A percentile compares a stretch with the other conserved stretches of the same genome.
Evolutionary conservation across 2,113 vertebrate species (phyloP).

Genomic region (Tenrec ecaudatus): DNA sequence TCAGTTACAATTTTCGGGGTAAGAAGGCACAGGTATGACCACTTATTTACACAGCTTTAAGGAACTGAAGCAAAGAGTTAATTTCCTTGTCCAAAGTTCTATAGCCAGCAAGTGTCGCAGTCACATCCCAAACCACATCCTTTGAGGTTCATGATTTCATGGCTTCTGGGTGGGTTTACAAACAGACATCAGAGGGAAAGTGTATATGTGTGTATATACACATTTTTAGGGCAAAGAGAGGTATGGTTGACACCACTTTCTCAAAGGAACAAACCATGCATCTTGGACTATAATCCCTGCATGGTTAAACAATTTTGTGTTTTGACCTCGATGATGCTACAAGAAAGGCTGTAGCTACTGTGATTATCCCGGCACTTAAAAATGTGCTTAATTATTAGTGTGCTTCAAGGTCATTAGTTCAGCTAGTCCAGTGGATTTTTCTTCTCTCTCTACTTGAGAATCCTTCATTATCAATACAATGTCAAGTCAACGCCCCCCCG

Average conservation of each 20-base stretch:
- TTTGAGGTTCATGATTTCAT: background rate
- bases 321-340: background rate
- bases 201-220: background rate
- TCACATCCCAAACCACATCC: background rate
- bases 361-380: background rate
- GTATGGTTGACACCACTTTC: background rate
- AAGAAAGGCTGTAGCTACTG: background rate
- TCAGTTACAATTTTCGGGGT: background rate
- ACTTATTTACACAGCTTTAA: background rate
- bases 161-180: background rate
- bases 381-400: background rate
- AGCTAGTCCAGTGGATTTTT: too few relatives aligned
- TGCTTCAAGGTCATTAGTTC: background rate
- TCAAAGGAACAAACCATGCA: conserved; percentile 30
- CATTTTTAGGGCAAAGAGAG: background rate
- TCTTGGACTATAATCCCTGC: background rate
- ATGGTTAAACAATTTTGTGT: background rate
- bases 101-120: background rate
- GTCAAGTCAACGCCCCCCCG: background rate
- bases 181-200: background rate
- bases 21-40: background rate
- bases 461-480: background rate
- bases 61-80: background rate
- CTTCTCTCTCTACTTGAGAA: too few relatives aligned
- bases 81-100: background rate